phyloP scores from a whole-genome alignment of 2,888 invertebrate genomes.

The Esperia sulphurella region DNA sequence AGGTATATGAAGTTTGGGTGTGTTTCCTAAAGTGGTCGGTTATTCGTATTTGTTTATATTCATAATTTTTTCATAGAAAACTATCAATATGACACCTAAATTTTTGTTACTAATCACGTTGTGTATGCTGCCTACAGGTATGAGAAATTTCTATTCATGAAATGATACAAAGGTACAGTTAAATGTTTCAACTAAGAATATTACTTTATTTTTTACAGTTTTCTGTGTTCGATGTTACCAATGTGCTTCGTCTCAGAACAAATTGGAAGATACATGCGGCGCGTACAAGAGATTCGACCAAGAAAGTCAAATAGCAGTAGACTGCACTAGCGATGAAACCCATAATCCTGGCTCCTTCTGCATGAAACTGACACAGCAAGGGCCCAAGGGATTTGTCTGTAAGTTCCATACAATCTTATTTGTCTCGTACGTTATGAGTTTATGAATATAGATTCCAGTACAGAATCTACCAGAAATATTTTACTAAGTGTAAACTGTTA shows the following conservation, averaged over 20 bases:
- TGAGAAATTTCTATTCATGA: conserved; percentile 10
- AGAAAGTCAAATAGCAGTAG: conserved; percentile 91
- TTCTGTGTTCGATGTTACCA: conserved; percentile 93
- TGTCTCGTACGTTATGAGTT: no score
- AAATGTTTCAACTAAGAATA: no score
- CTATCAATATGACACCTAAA: conserved; percentile 16
- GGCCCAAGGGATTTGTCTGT: conserved; percentile 97
- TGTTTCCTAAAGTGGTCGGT: conserved; percentile 5
- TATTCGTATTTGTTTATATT: conserved; percentile 5
- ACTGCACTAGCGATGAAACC: conserved; percentile 96
- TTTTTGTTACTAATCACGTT: conserved; percentile 18
- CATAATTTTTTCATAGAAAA: conserved; percentile 1
- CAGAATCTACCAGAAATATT: no score
- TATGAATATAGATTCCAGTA: no score
- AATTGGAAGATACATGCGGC: conserved; percentile 92
- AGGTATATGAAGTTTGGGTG: conserved; percentile 11
- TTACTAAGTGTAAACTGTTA: no score
- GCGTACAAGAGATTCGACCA: conserved; percentile 92
- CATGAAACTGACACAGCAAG: conserved; percentile 95
- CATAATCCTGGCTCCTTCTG: conserved; percentile 97
- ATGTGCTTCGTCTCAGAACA: conserved; percentile 91
- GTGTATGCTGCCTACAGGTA: conserved; percentile 28
- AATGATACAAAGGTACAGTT: neutral
- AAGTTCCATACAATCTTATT: conserved; percentile 63
- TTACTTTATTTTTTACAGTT: conserved; percentile 55